A percentile compares a stretch with the other conserved stretches of the same genome.
phyloP scores from a whole-genome alignment of 2,797 vertebrate species.

The Falco naumanni region DNA sequence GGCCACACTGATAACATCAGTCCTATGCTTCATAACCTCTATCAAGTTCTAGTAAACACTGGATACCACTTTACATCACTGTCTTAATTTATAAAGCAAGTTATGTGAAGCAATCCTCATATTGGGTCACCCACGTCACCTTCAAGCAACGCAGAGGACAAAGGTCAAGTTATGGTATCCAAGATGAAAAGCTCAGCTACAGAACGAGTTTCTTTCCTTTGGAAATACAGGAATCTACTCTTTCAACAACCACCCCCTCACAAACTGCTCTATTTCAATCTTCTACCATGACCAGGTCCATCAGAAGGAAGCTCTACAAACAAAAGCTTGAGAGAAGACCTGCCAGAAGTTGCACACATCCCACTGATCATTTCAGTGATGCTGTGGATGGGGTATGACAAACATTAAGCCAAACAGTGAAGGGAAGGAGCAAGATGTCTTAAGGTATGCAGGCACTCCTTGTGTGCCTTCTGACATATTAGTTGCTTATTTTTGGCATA shows the following conservation, averaged over 20 bases:
- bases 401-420: not conserved
- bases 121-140: not conserved
- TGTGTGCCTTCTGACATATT: not conserved
- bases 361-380: not conserved
- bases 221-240: accelerated
- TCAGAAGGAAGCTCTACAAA: not conserved
- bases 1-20: not conserved
- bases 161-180: not conserved
- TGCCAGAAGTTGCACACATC: not conserved
- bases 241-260: not conserved
- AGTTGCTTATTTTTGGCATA: not conserved
- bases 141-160: not conserved
- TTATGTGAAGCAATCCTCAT: not conserved
- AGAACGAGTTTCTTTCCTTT: not conserved
- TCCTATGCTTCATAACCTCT: not conserved
- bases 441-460: not conserved
- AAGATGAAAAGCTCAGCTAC: not conserved
- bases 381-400: not conserved
- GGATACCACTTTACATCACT: not conserved
- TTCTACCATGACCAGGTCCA: not conserved
- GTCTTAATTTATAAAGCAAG: not conserved
- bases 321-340: not conserved
- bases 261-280: not conserved
- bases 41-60: not conserved
- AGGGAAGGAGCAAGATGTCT: not conserved